Conservation (phyloP, 2,113 vertebrate species). For the Forbesichthys agassizii region DNA sequence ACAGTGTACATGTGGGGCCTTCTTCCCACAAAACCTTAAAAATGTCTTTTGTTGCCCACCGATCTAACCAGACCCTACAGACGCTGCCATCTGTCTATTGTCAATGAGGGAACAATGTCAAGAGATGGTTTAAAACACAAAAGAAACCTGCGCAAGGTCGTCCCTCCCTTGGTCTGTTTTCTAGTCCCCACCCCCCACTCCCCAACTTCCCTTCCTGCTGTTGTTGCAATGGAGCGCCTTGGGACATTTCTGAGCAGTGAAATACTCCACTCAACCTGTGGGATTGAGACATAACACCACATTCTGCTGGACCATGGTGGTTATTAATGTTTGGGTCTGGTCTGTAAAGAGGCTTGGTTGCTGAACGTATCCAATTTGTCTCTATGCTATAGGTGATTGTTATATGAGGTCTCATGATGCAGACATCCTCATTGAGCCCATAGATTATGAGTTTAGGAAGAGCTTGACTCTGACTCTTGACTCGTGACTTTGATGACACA, state of each 20-base stretch:
- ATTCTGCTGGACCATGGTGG: conserved; percentile 28
- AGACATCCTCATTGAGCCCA: neutral
- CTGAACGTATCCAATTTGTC: conserved; percentile 37
- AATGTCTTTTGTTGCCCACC: conserved; percentile 17
- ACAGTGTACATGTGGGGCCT: conserved; percentile 12
- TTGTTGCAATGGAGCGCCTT: conserved; percentile 51
- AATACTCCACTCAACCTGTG: conserved; percentile 48
- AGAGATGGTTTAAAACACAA: conserved; percentile 35
- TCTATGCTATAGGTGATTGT: conserved; percentile 37
- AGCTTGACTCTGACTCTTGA: neutral
- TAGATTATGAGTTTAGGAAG: conserved; percentile 5
- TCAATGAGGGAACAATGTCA: conserved; percentile 59
- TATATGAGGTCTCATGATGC: conserved; percentile 20
- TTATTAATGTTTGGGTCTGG: conserved; percentile 57
- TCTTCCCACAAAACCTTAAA: conserved; percentile 45
- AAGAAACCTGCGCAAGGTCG: conserved; percentile 9
- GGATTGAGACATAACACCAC: conserved; percentile 71
- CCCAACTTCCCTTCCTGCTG: conserved; percentile 18
- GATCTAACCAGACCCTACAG: conserved; percentile 8
- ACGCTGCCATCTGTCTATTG: conserved; percentile 52
- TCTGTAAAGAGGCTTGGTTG: conserved; percentile 34
- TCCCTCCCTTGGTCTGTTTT: conserved; percentile 5
- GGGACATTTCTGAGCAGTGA: conserved; percentile 60
- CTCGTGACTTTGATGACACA: too few relatives aligned
- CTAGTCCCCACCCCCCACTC: neutral